Evolutionary conservation across 2,888 invertebrate genomes (phyloP), one percentile per base, ranked within the genome.

Genomic region (Pollenia amentaria): DNA sequence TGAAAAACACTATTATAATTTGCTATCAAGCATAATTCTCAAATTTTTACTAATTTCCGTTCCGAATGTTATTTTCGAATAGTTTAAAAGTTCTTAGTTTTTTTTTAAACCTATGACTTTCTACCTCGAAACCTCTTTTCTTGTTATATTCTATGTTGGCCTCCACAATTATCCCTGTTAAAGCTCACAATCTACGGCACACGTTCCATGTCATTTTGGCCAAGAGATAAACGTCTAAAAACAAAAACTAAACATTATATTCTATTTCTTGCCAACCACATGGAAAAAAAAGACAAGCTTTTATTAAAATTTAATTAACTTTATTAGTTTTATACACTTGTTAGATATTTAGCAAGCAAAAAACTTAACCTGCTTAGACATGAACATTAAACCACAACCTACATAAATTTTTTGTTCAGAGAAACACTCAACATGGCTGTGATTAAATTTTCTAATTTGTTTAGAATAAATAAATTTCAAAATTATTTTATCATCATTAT

Each of bases 241-340:
- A 21, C 29, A 67, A 53, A 55, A 75, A 72, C 29, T 40, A 55
- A 16, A 53, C 48, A 40, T 29, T 53, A 14, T 14, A 46, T 65
- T 42, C 60, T 62, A 10, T 40, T 29, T 16, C 16, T 10, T 21
- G 51, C 9, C 3, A 67, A 11, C 60, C 67, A 14, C 40, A 29
- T 6, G 29, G 21, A 7, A 42, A 51, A 48, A 67, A 14, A 76
- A 69, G 29, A 44, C 57, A 42, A 57, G 40, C 42, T 40, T 73
- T 73, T 77, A 78, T 77, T 60, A 67, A 82, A 85, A 82, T 82
- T 81, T 73, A 85, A 73, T 82, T 82, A 67, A 77, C 51, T 81
- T 85, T 72, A 77, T 81, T 73, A 48, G 60, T 67, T 62, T 76
- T 21, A 60, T 72, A 44, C 60, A 80, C 65, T 57, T 80, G 75